Evolutionary conservation across 2,888 invertebrate species (phyloP).

Genomic region (Idaea dimidiata): DNA sequence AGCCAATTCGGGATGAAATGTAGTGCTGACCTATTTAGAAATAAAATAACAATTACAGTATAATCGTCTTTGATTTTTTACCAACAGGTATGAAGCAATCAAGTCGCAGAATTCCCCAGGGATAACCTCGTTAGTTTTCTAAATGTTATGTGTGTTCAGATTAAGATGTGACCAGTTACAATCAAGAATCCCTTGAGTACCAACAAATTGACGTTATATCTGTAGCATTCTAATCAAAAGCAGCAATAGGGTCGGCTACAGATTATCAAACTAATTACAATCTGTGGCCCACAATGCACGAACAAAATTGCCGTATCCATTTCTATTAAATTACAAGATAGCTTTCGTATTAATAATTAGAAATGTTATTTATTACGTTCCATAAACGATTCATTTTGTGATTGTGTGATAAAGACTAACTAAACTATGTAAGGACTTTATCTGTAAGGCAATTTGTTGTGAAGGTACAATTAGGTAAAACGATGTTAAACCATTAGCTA

Average conservation of each 20-base stretch:
- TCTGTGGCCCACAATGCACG: neutral
- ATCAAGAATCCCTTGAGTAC: neutral
- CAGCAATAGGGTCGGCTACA: neutral
- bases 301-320: neutral
- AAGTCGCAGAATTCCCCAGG: neutral
- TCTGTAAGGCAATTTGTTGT: neutral
- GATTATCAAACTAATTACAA: neutral
- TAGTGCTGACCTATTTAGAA: too few species aligned
- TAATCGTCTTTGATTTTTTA: neutral
- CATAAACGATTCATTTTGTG: neutral
- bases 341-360: neutral
- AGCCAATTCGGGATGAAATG: too few species aligned
- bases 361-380: neutral
- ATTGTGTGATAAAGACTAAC: neutral
- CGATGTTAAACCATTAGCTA: neutral
- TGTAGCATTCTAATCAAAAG: neutral
- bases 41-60: too few species aligned
- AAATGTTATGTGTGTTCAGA: neutral
- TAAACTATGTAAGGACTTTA: neutral
- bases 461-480: neutral
- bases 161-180: neutral
- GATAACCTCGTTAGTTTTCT: neutral
- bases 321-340: neutral
- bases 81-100: neutral
- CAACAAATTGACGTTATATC: neutral